Evolutionary conservation across 2,113 vertebrate species (phyloP).

Genomic region (Pandion haliaetus): DNA sequence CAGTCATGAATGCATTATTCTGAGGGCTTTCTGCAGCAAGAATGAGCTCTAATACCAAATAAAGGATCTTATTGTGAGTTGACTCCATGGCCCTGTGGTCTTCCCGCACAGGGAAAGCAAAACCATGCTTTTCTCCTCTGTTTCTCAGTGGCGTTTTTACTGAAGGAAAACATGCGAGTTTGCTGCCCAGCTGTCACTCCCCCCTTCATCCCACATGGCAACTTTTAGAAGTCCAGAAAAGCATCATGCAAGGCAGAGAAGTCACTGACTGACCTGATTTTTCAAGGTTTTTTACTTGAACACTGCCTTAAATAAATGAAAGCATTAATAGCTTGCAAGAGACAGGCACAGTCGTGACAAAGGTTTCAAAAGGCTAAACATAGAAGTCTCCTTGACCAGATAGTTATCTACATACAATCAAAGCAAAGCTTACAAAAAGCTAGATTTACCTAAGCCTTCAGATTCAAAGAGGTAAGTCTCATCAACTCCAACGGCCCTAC

Average conservation of each 20-base stretch:
- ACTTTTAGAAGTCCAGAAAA: neutral
- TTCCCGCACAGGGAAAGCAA: neutral
- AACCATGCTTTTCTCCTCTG: neutral
- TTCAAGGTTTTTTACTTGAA: neutral
- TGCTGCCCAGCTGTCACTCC: neutral
- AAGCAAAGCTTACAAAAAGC: neutral
- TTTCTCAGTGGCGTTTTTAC: neutral
- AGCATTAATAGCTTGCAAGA: neutral
- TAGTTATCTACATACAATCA: neutral
- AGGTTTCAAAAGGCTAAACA: neutral
- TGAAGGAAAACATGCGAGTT: neutral
- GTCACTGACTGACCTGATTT: neutral
- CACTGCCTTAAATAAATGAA: neutral
- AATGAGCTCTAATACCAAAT: neutral
- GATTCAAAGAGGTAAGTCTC: constrained; percentile 97
- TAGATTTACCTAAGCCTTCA: constrained; percentile 88
- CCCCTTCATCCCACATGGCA: neutral
- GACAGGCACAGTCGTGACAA: neutral
- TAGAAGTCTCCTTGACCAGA: neutral
- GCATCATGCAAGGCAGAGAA: neutral
- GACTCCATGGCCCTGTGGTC: neutral
- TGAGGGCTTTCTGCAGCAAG: neutral
- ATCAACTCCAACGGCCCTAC: constrained; percentile 87
- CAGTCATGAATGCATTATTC: neutral
- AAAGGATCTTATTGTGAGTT: constrained; percentile 19